Conservation (phyloP, 2,888 invertebrate species). For the Poecilobothrus nobilitatus region DNA sequence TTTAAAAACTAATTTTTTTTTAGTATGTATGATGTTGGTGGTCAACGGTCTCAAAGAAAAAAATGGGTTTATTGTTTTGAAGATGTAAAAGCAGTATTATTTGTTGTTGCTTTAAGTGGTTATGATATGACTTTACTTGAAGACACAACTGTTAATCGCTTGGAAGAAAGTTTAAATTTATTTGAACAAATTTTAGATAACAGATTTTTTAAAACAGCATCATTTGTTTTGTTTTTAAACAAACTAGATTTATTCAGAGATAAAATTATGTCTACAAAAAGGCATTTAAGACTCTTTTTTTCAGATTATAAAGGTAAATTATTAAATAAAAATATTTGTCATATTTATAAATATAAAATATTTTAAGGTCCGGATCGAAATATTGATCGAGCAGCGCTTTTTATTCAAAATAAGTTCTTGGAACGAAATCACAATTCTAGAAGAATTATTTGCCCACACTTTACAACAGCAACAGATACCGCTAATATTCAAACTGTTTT, state of each 20-base stretch:
- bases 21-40: slow-evolving; percentile 59
- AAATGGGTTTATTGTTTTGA: slow-evolving; percentile 64
- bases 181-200: slow-evolving; percentile 58
- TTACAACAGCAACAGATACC: slow-evolving; percentile 59
- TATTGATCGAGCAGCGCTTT: slow-evolving; percentile 54
- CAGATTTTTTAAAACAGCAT: slow-evolving; percentile 53
- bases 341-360: slow-evolving; percentile 16
- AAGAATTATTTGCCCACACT: slow-evolving; percentile 56
- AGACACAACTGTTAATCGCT: slow-evolving; percentile 52
- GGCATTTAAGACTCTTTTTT: slow-evolving; percentile 53
- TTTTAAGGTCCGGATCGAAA: slow-evolving; percentile 51
- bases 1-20: slow-evolving; percentile 23
- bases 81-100: slow-evolving; percentile 54
- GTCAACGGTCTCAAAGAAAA: slow-evolving; percentile 55
- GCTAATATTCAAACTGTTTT: slow-evolving; percentile 58
- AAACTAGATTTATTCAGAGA: slow-evolving; percentile 58
- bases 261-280: slow-evolving; percentile 54
- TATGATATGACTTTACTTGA: slow-evolving; percentile 59
- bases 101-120: slow-evolving; percentile 56
- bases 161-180: slow-evolving; percentile 55
- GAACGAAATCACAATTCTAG: slow-evolving; percentile 49
- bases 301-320: slow-evolving; percentile 49
- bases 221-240: slow-evolving; percentile 56
- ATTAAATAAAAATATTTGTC: not conserved
- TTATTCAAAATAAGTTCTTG: slow-evolving; percentile 54